Evolutionary conservation across 2,797 vertebrate species (phyloP).

Genomic region (Catharus ustulatus): DNA sequence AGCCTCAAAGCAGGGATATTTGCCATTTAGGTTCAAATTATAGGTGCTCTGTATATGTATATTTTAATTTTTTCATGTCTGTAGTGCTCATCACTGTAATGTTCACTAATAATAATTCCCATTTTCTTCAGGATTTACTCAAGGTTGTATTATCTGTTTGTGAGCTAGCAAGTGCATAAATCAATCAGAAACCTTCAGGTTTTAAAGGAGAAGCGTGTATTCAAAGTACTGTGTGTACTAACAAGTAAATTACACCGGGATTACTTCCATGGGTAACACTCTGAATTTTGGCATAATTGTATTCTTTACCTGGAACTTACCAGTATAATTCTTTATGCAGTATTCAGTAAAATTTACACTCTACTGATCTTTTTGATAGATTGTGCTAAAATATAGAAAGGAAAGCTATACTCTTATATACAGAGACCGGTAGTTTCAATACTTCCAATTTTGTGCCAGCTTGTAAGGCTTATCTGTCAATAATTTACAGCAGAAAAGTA

Average conservation of each 20-base stretch:
- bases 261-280: background rate
- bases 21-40: background rate
- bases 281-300: background rate
- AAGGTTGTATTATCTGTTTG: background rate
- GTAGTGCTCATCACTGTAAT: background rate
- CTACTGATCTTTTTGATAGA: background rate
- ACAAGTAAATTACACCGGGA: background rate
- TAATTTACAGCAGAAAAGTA: background rate
- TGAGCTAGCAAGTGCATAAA: background rate
- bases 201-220: background rate
- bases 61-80: background rate
- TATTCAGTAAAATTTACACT: background rate
- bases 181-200: background rate
- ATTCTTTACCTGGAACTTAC: background rate
- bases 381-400: background rate
- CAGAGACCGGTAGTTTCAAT: background rate
- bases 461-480: constrained; percentile 6
- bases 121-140: constrained; percentile 3
- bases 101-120: background rate
- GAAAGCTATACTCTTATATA: background rate
- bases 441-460: background rate
- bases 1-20: background rate
- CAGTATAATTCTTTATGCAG: background rate
- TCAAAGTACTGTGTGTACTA: background rate
- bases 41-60: constrained; percentile 49